These are phyloP conservation scores for Agelaius phoeniceus DNA, from an alignment of 2,113 vertebrate species.

Conservation along the genomic window DNA sequence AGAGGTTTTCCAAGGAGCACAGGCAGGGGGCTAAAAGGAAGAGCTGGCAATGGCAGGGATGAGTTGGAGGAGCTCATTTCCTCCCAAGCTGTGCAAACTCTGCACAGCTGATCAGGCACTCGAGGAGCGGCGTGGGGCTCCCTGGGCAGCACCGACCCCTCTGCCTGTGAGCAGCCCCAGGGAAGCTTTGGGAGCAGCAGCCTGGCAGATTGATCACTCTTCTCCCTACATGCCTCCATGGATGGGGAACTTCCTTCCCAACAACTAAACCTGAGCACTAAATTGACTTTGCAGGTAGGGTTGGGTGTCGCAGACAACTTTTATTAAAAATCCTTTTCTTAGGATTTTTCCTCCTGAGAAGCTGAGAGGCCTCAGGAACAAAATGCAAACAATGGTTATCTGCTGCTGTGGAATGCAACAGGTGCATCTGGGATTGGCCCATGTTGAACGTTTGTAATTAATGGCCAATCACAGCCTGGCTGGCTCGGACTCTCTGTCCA, in stretches of 20 bases:
- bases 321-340: no score
- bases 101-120: not conserved
- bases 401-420: no score
- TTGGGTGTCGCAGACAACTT: not conserved
- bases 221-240: rapidly evolving
- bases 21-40: slow-evolving; percentile 21
- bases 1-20: not conserved
- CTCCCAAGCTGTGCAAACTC: slow-evolving; percentile 53
- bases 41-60: not conserved
- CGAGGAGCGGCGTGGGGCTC: not conserved
- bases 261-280: not conserved
- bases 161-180: rapidly evolving
- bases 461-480: no score
- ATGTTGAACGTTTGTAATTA: no score
- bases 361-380: no score
- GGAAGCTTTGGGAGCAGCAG: not conserved
- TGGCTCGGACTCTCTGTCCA: no score
- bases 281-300: not conserved
- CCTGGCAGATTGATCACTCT: not conserved
- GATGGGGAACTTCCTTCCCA: not conserved
- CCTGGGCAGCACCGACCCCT: not conserved
- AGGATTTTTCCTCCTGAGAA: no score
- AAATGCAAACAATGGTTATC: no score
- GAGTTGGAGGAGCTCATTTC: slow-evolving; percentile 32
- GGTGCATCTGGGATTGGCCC: no score